phyloP scores from a whole-genome alignment of 2,888 invertebrate genomes.

The Gortyna flavago region DNA sequence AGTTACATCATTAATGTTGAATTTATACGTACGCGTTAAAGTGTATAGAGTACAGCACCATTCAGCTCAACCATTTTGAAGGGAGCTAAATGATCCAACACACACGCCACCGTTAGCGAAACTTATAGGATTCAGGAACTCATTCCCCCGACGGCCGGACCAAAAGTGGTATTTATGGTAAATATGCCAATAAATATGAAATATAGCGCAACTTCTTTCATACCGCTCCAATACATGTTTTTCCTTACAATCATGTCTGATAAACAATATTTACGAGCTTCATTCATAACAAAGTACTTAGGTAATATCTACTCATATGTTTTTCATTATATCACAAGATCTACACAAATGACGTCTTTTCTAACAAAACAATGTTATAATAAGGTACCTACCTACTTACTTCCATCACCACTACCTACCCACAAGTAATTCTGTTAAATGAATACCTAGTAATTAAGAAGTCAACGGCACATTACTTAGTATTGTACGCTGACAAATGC shows the following conservation, averaged over 20 bases:
- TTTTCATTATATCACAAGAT: constrained; percentile 1
- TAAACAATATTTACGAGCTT: not conserved
- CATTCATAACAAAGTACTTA: constrained; percentile 7
- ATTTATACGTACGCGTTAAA: no score
- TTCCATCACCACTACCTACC: not conserved
- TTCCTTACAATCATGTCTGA: not conserved
- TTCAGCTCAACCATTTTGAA: no score
- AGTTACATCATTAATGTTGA: no score
- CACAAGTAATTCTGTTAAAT: constrained; percentile 9
- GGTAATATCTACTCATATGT: not conserved
- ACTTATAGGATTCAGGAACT: no score
- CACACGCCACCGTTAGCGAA: no score
- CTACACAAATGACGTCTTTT: not conserved
- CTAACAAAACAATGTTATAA: constrained; percentile 12
- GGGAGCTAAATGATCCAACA: no score
- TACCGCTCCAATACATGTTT: not conserved
- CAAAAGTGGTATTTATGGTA: not conserved
- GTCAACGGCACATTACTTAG: constrained; percentile 20
- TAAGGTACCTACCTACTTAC: constrained; percentile 6
- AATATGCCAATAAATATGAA: no score
- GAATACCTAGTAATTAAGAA: constrained; percentile 27
- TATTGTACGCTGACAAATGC: constrained; percentile 30
- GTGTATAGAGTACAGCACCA: no score
- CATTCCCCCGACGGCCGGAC: not conserved
- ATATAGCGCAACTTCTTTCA: not conserved